Percentiles rank a stretch among this genome's conserved stretches.
Conservation (phyloP, 1,140 invertebrate species). For the Pseudomyrmex sp. region DNA sequence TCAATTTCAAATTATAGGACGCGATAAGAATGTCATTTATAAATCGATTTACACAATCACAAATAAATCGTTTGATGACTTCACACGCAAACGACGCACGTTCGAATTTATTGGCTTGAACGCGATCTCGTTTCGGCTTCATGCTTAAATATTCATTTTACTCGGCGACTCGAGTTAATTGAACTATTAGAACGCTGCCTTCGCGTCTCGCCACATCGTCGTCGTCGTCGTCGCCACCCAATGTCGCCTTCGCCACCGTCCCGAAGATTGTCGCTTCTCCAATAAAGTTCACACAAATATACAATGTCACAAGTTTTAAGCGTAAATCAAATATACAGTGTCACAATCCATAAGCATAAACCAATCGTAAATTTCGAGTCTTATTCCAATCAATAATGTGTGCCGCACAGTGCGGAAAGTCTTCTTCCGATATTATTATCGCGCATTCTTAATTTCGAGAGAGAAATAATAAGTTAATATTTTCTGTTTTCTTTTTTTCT, state of each 20-base stretch:
- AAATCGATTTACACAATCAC: constrained; percentile 5
- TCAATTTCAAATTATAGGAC: background rate
- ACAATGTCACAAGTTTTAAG: constrained; percentile 3
- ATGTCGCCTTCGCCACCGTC: background rate
- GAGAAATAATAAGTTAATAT: no score
- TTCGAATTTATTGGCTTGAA: background rate
- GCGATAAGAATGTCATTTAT: constrained; percentile 21
- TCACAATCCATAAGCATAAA: constrained; percentile 39
- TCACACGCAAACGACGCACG: background rate
- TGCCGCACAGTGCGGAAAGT: constrained; percentile 58
- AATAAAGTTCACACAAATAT: constrained; percentile 29
- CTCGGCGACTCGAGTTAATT: constrained; percentile 31
- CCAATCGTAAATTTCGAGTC: constrained; percentile 49
- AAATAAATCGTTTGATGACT: background rate
- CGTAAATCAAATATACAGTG: constrained; percentile 23
- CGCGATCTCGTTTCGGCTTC: background rate
- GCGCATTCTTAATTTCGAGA: background rate
- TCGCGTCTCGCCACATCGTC: background rate
- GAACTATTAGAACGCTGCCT: constrained; percentile 25
- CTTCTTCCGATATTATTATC: constrained; percentile 49
- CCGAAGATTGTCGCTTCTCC: constrained; percentile 4
- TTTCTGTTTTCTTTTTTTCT: no score
- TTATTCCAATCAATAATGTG: constrained; percentile 69
- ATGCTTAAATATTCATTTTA: constrained; percentile 34
- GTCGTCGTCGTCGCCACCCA: background rate